Evolutionary conservation across 1,140 invertebrate genomes (phyloP), one percentile per base, ranked within the genome.

Genomic region (Caenorhabditis brenneri): DNA sequence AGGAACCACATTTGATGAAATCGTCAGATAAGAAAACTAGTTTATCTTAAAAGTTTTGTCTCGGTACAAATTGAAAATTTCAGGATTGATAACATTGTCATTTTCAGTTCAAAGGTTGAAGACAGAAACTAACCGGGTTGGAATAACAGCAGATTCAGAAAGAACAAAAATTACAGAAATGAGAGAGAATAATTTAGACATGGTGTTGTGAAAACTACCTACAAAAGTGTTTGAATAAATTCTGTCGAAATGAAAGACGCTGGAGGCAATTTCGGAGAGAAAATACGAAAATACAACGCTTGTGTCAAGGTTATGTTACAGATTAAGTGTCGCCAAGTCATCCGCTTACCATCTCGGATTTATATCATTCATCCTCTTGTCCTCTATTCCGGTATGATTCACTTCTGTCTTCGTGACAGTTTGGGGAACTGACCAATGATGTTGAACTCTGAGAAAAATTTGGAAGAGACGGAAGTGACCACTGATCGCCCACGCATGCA

Each of bases 261-360:
- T n/a, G 58, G 16, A 58, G 31, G 58, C 58, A 36, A 65, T 46
- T 74, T 74, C 36, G 36, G 65, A 42, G 65, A 24, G 36, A 74
- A 39, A 74, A 39, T 33, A 65, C 58, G 58, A 39, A 74, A 74
- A 74, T 46, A 74, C 36, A 39, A 74, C 65, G 65, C 65, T 74
- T 46, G 65, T 74, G 65, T 74, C 65, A 74, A 74, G 65, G 65
- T 74, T 74, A 74, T 74, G 65, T 74, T 74, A 74, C 65, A 74
- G 65, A 74, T 74, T 74, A 74, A 74, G 65, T 74, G 36, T 42
- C 65, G 19, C 22, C 65, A 74, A 74, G 36, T 74, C 65, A 74
- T 74, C 65, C 65, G 65, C 65, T 74, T 74, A 74, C 65, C 65
- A 74, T 42, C 65, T 42, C 65, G 65, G 65, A 74, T 74, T 74